phyloP scores from a whole-genome alignment of 2,797 vertebrate species.

The Phalanger gymnotis region DNA sequence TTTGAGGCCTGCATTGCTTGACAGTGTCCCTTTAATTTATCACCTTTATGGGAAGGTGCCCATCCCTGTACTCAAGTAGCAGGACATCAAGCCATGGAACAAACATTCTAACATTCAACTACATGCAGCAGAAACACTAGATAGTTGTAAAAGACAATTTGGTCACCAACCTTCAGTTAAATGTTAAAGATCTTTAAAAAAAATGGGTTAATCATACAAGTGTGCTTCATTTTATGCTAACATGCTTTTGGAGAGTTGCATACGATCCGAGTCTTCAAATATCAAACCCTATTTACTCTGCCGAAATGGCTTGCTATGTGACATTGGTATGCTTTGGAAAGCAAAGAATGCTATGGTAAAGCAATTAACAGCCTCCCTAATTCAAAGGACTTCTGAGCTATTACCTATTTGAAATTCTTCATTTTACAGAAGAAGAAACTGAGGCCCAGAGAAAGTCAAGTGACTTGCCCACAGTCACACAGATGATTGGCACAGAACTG shows the following conservation, averaged over 20 bases:
- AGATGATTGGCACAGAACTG: not conserved
- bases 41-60: not conserved
- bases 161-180: not conserved
- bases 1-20: conserved; percentile 4
- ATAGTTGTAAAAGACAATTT: not conserved
- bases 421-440: not conserved
- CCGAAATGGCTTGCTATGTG: not conserved
- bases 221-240: not conserved
- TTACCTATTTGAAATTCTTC: not conserved
- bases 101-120: not conserved
- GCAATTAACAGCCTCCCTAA: not conserved
- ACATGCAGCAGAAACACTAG: not conserved
- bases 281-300: not conserved
- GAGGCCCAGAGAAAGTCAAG: not conserved
- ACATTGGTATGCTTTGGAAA: not conserved
- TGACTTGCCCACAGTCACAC: not conserved
- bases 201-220: not conserved
- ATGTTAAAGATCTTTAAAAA: not conserved
- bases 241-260: not conserved
- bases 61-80: not conserved
- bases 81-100: not conserved
- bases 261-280: not conserved
- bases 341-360: not conserved
- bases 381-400: not conserved
- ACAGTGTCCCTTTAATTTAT: conserved; percentile 17